Evolutionary conservation across 2,113 vertebrate species (phyloP).

Genomic region (Misgurnus anguillicaudatus): DNA sequence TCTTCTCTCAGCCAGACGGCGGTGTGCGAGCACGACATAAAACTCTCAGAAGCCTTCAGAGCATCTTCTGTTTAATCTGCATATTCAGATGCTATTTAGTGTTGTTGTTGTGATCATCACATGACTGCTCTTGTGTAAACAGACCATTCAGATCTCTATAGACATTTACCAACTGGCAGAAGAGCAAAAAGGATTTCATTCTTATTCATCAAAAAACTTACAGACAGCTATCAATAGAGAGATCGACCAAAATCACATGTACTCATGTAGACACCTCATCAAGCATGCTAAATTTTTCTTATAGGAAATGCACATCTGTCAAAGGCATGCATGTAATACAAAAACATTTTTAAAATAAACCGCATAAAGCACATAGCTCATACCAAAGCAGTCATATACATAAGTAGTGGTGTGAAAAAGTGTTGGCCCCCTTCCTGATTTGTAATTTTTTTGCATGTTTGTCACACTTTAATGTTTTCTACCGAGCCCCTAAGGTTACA

Average conservation of each 20-base stretch:
- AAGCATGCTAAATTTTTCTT: neutral
- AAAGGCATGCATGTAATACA: too few relatives aligned
- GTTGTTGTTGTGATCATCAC: conserved; percentile 35
- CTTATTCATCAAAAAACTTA: conserved; percentile 7
- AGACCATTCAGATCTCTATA: conserved; percentile 23
- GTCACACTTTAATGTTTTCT: too few relatives aligned
- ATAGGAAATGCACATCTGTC: too few relatives aligned
- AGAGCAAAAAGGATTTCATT: neutral
- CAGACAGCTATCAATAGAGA: too few relatives aligned
- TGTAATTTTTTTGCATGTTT: too few relatives aligned
- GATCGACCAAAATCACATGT: neutral
- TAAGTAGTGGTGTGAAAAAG: too few relatives aligned
- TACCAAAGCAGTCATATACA: too few relatives aligned
- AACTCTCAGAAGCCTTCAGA: conserved; percentile 33
- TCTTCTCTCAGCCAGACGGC: conserved; percentile 49
- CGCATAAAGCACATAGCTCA: too few relatives aligned
- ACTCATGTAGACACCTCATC: neutral
- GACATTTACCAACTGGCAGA: conserved; percentile 19
- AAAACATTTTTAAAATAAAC: too few relatives aligned
- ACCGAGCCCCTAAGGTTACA: too few relatives aligned
- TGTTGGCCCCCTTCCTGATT: too few relatives aligned
- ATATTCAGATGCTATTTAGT: conserved; percentile 27
- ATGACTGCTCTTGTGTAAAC: conserved; percentile 36
- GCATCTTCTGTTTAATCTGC: conserved; percentile 45
- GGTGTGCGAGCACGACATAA: conserved; percentile 26